Evolutionary conservation across 53 echinoderm and acorn worm species (phyloP), one percentile per base, ranked within the genome.

Genomic region (Luidia sarsii): DNA sequence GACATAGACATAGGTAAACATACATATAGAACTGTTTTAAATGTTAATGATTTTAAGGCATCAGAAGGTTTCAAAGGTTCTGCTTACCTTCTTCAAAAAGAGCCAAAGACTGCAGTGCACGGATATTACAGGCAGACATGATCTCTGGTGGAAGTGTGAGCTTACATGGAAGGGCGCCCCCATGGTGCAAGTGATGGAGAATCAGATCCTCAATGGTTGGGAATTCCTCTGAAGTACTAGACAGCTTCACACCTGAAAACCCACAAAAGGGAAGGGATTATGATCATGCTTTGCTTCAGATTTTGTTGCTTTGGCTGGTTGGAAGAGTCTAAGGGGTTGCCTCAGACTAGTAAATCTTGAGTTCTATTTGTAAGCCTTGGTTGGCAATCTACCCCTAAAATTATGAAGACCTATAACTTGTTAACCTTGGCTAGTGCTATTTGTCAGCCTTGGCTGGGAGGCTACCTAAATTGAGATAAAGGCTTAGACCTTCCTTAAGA

Each of bases 71-170:
- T n/a, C n/a, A n/a, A n/a, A n/a, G n/a, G 21, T 20, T 22, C n/a
- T 57, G 7, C 20, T 48, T 48, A 94, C 95, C 95, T 91, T 89
- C 89, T 57, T 91, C 95, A 13, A 94, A 72, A 11, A 94, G 31
- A 29, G 91, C 95, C 37, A 94, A 52, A n/a, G 95, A 86, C 62
- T 90, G 85, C 57, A 96, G 54, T 13, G 93, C 96, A 33, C 90
- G 77, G 31, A 80, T 45, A 30, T 85, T 93, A 50, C 86, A 75
- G 20, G 96, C 96, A 18, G 87, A 28, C 90, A 88, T 88, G 33
- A 93, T 80, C 5, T 88, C 93, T 11, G 64, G 56, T 3, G 96
- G 93, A 19, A 96, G 80, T 2, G 67, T 57, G 62, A 96, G 86
- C 48, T 57, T 79, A 75, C 87, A 90, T 50, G 96, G 93, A 24